phyloP scores from a whole-genome alignment of 2,888 invertebrate species.

The Callimorpha dominula region DNA sequence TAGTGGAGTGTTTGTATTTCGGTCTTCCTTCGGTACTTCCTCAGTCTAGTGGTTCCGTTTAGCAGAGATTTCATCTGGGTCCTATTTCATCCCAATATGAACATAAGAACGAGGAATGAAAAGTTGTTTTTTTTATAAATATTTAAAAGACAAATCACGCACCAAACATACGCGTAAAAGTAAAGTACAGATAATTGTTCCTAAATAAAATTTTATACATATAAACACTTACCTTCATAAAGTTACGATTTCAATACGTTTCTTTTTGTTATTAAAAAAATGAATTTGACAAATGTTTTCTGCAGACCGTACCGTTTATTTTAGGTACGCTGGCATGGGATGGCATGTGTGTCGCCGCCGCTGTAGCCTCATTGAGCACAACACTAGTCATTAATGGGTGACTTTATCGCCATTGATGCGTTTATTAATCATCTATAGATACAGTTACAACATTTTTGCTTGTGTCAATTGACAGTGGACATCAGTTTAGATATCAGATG shows the following conservation, averaged over 20 bases:
- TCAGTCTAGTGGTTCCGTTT: too few species aligned
- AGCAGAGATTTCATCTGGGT: too few species aligned
- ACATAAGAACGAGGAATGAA: too few species aligned
- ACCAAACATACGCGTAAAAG: too few species aligned
- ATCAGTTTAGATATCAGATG: neutral
- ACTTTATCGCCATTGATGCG: constrained; percentile 38
- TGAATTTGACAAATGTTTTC: neutral
- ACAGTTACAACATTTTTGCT: constrained; percentile 35
- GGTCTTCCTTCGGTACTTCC: too few species aligned
- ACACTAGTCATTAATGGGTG: constrained; percentile 50
- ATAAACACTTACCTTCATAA: neutral
- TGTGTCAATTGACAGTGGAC: constrained; percentile 36
- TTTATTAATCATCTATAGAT: constrained; percentile 42
- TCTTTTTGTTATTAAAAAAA: neutral
- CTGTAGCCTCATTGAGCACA: constrained; percentile 55
- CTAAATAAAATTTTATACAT: neutral
- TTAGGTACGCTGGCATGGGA: constrained; percentile 60
- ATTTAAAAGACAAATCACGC: too few species aligned
- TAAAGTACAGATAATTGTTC: too few species aligned
- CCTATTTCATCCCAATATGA: too few species aligned
- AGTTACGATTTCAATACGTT: neutral
- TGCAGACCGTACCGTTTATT: constrained; percentile 51
- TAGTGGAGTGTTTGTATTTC: too few species aligned
- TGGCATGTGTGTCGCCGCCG: constrained; percentile 66
- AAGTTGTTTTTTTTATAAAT: too few species aligned